Evolutionary conservation across 2,888 invertebrate genomes (phyloP).

Genomic region (Ophioninae sp.): DNA sequence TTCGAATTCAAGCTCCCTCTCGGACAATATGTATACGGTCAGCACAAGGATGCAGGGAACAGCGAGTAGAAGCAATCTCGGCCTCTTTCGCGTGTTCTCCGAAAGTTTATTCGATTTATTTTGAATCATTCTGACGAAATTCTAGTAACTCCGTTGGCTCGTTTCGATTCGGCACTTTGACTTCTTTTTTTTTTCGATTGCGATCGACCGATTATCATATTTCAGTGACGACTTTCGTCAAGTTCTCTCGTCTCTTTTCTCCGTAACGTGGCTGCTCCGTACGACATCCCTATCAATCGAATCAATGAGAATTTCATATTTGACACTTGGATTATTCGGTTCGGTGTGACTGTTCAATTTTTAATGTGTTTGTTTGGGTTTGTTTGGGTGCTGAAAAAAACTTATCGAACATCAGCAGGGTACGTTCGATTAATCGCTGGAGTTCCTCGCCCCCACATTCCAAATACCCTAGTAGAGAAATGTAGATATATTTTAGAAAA

Average conservation of each 20-base stretch:
- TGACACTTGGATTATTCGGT: constrained; percentile 9
- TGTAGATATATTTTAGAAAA: too few species aligned
- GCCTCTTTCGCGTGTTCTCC: constrained; percentile 73
- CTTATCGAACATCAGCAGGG: neutral
- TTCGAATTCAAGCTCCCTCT: constrained; percentile 67
- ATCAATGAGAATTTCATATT: neutral
- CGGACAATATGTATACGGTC: constrained; percentile 72
- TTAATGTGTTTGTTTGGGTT: neutral
- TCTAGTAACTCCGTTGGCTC: neutral
- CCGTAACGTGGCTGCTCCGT: neutral
- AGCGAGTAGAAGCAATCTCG: constrained; percentile 71
- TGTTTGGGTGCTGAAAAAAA: neutral
- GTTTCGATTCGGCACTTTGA: neutral
- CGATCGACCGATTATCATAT: neutral
- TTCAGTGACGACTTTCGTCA: constrained; percentile 31
- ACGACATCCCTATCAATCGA: neutral
- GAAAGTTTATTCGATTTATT: constrained; percentile 64
- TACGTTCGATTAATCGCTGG: neutral
- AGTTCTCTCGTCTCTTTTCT: constrained; percentile 19
- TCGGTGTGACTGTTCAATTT: neutral
- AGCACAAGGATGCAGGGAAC: constrained; percentile 71
- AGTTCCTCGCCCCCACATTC: neutral
- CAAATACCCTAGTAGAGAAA: too few species aligned
- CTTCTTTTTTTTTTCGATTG: neutral
- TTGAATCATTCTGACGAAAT: constrained; percentile 62